Percentiles rank a stretch among this genome's conserved stretches.
These are phyloP conservation scores for Pluvialis apricaria DNA, from an alignment of 2,113 vertebrate genomes.

Conservation along the genomic window DNA sequence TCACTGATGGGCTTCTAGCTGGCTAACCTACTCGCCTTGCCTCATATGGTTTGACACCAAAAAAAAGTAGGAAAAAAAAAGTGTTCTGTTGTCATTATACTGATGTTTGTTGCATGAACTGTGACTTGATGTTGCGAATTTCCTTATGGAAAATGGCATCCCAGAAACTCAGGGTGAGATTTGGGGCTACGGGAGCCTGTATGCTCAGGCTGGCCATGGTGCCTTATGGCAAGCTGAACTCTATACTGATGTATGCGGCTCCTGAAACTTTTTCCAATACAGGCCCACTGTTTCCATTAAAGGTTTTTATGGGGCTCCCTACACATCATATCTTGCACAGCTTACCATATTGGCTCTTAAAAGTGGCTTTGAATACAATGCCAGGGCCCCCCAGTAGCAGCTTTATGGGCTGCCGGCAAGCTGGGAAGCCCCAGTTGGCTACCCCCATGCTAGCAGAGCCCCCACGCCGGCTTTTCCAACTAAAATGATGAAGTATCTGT, in stretches of 20 bases:
- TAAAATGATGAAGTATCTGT: neutral
- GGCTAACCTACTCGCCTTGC: neutral
- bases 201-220: neutral
- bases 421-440: neutral
- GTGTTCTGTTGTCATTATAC: neutral
- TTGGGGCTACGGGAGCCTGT: neutral
- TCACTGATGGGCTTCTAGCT: neutral
- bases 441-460: accelerated
- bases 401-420: constrained; percentile 21
- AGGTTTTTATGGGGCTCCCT: constrained; percentile 66
- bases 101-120: neutral
- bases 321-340: constrained; percentile 54
- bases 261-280: constrained; percentile 11
- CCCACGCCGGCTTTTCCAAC: neutral
- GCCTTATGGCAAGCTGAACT: neutral
- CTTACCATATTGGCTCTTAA: constrained; percentile 17
- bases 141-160: accelerated
- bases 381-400: constrained; percentile 66
- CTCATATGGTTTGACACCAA: neutral
- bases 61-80: neutral
- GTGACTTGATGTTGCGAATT: neutral
- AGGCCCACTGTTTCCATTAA: constrained; percentile 57
- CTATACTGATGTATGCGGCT: neutral
- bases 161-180: accelerated
- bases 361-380: constrained; percentile 57